Evolutionary conservation across 2,888 invertebrate species (phyloP), one percentile per base, ranked within the genome.

Genomic region (Drosophila testacea): DNA sequence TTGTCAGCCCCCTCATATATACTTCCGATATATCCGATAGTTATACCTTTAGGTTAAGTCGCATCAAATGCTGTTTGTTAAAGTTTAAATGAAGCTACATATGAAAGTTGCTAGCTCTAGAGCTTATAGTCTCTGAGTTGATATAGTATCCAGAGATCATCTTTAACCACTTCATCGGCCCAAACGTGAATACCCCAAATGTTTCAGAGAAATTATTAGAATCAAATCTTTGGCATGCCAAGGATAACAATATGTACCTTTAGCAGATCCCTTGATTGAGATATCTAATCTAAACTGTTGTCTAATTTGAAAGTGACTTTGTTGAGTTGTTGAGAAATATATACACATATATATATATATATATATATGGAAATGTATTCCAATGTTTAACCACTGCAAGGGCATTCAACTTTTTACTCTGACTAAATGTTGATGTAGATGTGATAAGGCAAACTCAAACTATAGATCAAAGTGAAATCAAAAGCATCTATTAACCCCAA

Each of bases 381-480:
- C 22, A 34, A 36, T 27, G 7, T 51, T 13, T 38, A 51, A 38
- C 51, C 9, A 51, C 34, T 36, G 36, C 50, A 34, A 38, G 27
- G n/a, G 13, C 38, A 39, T 39, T 0, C 7, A 39, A 52, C 51
- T 38, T 13, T 13, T n/a, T 52, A 38, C 13, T 39, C 52, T 27
- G 50, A 36, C 38, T 38, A 51, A 27, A 39, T 39, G 28, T 54
- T 41, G 41, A 16, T 54, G 39, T 54, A 41, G 39, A 54, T 54
- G 52, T 54, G 52, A 41, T 54, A 41, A 41, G 48, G 16, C 16
- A 48, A 30, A 41, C 41, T 16, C 13, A 41, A 54, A 41, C 30
- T 7, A 13, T 30, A 47, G 47, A 30, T 47, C 30, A 28, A 47
- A 30, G 30, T 41, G 11, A 30, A 54, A 54, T 54, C 39, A 41